A percentile compares a stretch with the other conserved stretches of the same genome.
Conservation (phyloP, 2,888 invertebrate species). For the Harmothoe impar region DNA sequence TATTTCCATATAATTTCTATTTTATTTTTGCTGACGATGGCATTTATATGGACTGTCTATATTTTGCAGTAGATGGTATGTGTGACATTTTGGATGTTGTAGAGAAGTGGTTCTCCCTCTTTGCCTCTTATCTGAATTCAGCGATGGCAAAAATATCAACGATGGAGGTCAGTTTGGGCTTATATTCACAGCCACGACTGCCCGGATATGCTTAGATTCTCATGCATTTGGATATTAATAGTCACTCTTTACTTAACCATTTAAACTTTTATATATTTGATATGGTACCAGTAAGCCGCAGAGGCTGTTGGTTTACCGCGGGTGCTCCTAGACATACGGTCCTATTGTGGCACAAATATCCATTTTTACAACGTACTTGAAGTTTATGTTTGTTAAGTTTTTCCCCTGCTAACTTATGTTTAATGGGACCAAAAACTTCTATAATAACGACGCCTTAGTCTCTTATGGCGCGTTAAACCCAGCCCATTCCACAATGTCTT, state of each 20-base stretch:
- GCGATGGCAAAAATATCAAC: neutral
- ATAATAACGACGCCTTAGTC: neutral
- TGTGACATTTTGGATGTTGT: neutral
- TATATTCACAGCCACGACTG: neutral
- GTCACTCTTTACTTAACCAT: neutral
- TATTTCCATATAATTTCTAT: too few relatives aligned
- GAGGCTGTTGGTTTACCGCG: neutral
- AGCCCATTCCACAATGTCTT: neutral
- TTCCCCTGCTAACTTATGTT: neutral
- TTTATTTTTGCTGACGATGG: too few relatives aligned
- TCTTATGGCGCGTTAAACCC: neutral
- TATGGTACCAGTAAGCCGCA: neutral
- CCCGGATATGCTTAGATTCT: neutral
- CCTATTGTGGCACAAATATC: neutral
- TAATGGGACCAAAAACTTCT: conserved; percentile 13
- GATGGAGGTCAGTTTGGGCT: neutral
- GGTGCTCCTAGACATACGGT: neutral
- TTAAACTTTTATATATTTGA: neutral
- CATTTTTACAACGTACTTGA: neutral
- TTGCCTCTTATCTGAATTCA: neutral
- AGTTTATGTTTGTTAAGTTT: neutral
- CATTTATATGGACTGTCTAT: too few relatives aligned
- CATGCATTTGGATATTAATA: neutral
- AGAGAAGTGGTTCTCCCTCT: neutral
- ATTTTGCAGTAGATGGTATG: too few relatives aligned